These are phyloP conservation scores for Bovichtus variegatus DNA, from an alignment of 2,797 vertebrate species.

Conservation along the genomic window DNA sequence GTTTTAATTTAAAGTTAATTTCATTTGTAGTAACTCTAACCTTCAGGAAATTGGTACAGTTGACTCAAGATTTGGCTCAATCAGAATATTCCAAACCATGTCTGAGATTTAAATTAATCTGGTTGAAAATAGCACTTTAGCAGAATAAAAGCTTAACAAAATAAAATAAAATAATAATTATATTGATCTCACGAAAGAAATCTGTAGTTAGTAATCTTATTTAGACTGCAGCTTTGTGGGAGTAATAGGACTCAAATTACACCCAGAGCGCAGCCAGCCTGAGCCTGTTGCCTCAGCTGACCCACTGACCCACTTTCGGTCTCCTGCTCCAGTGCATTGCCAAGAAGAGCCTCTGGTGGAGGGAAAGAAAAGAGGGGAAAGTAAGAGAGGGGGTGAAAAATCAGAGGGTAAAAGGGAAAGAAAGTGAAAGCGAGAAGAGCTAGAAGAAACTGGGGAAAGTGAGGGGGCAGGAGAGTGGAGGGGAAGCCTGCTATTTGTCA, in stretches of 20 bases:
- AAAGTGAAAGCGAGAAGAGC: constrained; percentile 53
- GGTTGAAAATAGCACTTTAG: neutral
- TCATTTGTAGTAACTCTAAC: neutral
- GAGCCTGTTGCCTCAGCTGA: constrained; percentile 79
- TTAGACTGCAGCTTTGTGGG: constrained; percentile 41
- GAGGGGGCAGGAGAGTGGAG: constrained; percentile 30
- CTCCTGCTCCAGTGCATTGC: constrained; percentile 56
- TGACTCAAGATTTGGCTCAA: neutral
- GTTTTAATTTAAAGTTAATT: neutral
- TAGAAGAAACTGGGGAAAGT: constrained; percentile 9
- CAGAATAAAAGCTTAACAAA: constrained; percentile 11
- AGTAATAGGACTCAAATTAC: constrained; percentile 73
- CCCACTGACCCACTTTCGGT: constrained; percentile 88
- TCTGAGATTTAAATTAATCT: neutral
- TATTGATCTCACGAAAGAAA: constrained; percentile 23
- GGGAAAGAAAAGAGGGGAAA: constrained; percentile 36
- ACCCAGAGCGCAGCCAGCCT: constrained; percentile 61
- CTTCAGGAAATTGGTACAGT: neutral
- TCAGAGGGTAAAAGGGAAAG: constrained; percentile 21
- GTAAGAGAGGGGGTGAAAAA: constrained; percentile 21
- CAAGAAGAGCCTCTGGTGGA: constrained; percentile 67
- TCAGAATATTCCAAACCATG: neutral
- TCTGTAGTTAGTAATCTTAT: constrained; percentile 49
- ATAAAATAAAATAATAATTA: neutral
- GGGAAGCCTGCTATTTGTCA: constrained; percentile 60